Evolutionary conservation across 2,113 vertebrate species (phyloP).

Genomic region (Mixornis gularis): DNA sequence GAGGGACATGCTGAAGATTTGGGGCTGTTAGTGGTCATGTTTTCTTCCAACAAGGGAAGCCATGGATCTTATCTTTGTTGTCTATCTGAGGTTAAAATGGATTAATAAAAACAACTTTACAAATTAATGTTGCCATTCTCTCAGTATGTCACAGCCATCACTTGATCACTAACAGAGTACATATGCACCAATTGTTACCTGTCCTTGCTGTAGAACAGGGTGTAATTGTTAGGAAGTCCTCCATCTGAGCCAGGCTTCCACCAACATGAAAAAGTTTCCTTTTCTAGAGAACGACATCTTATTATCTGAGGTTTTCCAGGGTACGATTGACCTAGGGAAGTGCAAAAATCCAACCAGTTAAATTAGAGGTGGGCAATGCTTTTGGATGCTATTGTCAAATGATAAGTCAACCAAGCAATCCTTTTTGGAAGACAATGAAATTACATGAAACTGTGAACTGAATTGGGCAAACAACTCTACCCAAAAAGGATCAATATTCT

Average conservation of each 20-base stretch:
- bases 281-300: conserved; percentile 86
- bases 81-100: not conserved
- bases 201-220: conserved; percentile 83
- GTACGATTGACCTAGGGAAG: conserved; percentile 72
- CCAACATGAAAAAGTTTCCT: conserved; percentile 94
- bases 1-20: not conserved
- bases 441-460: not conserved
- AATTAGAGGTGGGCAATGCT: not conserved
- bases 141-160: not conserved
- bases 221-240: conserved; percentile 81
- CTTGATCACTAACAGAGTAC: not conserved
- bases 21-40: not conserved
- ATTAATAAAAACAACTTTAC: not conserved
- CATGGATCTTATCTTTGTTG: not conserved
- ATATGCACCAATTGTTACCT: conserved; percentile 66
- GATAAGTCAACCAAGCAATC: not conserved
- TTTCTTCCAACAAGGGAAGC: not conserved
- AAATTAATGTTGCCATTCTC: not conserved
- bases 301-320: conserved; percentile 82
- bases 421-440: not conserved
- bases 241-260: conserved; percentile 85
- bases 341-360: not conserved
- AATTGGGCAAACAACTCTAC: not conserved
- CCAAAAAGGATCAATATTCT: not conserved
- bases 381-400: not conserved